Evolutionary conservation across 2,113 vertebrate species (phyloP).

Genomic region (Phocoena sinus): DNA sequence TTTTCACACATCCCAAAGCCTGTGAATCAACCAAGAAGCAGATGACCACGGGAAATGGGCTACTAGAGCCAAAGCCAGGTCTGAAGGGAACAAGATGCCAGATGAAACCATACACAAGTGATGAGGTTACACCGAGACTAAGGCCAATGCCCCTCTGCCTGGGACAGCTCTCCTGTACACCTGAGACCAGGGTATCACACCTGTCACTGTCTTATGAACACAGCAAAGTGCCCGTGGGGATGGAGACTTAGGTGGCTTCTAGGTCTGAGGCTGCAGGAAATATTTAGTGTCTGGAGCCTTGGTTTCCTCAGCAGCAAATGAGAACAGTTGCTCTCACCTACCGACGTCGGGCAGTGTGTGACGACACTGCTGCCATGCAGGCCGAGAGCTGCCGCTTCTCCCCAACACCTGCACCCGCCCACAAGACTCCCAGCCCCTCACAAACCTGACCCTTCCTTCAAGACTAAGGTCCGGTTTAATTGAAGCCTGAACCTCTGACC

Average conservation of each 20-base stretch:
- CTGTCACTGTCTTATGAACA: neutral
- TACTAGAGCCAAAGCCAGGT: neutral
- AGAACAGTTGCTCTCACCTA: neutral
- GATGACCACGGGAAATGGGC: neutral
- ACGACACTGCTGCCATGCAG: too few relatives aligned
- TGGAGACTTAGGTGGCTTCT: neutral
- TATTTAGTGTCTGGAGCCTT: neutral
- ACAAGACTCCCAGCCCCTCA: too few relatives aligned
- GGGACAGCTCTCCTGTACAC: neutral
- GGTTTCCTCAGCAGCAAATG: neutral
- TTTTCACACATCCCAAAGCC: neutral
- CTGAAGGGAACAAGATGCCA: neutral
- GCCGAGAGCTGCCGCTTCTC: neutral
- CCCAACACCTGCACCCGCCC: neutral
- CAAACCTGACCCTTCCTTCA: neutral
- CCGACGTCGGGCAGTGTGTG: too few relatives aligned
- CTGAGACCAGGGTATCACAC: neutral
- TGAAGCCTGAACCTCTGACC: neutral
- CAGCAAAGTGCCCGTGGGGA: neutral
- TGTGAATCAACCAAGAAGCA: conserved; percentile 42
- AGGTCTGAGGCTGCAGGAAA: neutral
- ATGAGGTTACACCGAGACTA: accelerated
- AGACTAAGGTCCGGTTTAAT: neutral
- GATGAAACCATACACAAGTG: neutral
- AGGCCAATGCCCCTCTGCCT: neutral